Base-by-base conservation (phyloP, 2,888 invertebrate genomes). In the Drosophila siamana region DNA sequence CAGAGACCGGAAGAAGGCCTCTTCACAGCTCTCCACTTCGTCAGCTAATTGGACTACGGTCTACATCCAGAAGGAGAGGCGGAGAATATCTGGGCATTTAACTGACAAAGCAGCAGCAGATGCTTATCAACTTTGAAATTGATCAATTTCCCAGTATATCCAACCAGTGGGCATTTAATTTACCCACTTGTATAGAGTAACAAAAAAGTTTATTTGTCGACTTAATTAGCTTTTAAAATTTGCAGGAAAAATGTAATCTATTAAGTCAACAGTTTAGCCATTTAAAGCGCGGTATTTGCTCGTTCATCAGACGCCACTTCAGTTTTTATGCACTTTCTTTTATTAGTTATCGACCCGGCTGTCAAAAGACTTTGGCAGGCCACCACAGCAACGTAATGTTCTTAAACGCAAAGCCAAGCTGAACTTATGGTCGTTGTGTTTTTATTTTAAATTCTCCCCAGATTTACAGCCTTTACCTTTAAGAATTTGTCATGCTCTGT, bases 31-130 rank as follows among this genome's bases (percentile, higher is more conserved):
- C 13, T 38, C 13, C 36, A 38, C 36, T 47, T 36, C 47, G 41
- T 15, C 19, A 43, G 62, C 62, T 67, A 76, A 74, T 67, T 71
- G 62, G 19, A 59, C 28, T 54, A 41, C 48, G 46, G 43, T 41
- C 48, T 2, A 54, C 36, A 61, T 22, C 46, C 33, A 4, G 33
- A 33, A 4, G 26, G 28, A 6, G 24, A 15, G 19, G 24, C 13
- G 15, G 15, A 38, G 36, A 9, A 62, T 24, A 46, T 50, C 26
- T 30, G 41, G 41, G 30, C 15, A 50, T 47, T 62, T 62, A 62
- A 62, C 62, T 41, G 28, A 19, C 28, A 62, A 54, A 26, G 26
- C 16, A 47, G 9, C 7, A 6, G 9, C 15, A 51, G 22, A 22
- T 51, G 51, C 24, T 36, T 38, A 48, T 33, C 48, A 50, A 50